These are phyloP conservation scores for Fulmarus glacialis DNA, from an alignment of 2,113 vertebrate species.

Conservation along the genomic window DNA sequence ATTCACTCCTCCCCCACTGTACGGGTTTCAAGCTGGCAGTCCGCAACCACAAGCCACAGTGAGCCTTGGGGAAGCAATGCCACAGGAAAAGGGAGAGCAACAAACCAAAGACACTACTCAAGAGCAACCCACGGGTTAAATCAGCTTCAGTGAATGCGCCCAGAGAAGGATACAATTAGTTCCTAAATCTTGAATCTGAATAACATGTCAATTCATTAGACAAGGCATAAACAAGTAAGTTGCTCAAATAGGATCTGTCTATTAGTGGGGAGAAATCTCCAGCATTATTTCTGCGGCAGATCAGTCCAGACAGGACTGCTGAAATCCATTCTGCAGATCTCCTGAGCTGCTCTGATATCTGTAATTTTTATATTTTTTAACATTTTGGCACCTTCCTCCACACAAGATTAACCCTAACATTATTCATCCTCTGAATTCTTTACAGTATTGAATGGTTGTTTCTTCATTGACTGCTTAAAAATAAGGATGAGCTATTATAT, in stretches of 20 bases:
- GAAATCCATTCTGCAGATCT: not conserved
- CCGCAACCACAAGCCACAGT: not conserved
- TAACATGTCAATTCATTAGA: not conserved
- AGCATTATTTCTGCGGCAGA: not conserved
- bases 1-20: not conserved
- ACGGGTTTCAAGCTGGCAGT: not conserved
- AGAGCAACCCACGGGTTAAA: not conserved
- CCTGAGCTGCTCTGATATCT: not conserved
- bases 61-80: not conserved
- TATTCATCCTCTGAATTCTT: not conserved
- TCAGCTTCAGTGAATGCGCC: not conserved
- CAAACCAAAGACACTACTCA: not conserved
- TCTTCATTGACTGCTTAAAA: not conserved
- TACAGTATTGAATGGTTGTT: not conserved
- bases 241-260: not conserved
- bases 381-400: not conserved
- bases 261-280: not conserved
- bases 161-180: not conserved
- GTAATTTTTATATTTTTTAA: not conserved
- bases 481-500: not conserved
- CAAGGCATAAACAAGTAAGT: not conserved
- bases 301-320: not conserved
- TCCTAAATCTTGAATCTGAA: not conserved
- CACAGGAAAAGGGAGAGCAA: not conserved
- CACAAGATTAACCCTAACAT: not conserved